A percentile compares a stretch with the other conserved stretches of the same genome.
Conservation (phyloP, 2,797 vertebrate genomes). For the Huso huso region DNA sequence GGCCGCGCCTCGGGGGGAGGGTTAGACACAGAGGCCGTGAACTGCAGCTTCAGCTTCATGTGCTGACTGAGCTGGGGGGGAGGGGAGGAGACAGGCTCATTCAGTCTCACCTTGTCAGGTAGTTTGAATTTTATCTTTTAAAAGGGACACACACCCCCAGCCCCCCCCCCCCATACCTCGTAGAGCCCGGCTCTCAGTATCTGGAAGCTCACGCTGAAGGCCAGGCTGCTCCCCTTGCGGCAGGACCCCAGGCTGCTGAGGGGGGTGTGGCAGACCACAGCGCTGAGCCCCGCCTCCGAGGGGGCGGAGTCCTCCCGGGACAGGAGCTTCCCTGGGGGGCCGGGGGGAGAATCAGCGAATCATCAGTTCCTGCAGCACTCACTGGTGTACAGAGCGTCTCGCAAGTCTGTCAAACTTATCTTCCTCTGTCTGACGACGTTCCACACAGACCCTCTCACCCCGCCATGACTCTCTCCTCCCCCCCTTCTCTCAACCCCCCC, state of each 20-base stretch:
- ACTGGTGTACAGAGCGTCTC: not conserved
- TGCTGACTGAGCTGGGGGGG: conserved; percentile 77
- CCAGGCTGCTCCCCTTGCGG: conserved; percentile 77
- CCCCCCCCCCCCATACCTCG: conserved; percentile 57
- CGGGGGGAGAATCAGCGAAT: not conserved
- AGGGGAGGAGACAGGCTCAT: not conserved
- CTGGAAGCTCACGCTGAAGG: conserved; percentile 84
- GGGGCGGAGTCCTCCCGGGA: conserved; percentile 55
- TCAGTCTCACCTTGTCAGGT: too few relatives aligned
- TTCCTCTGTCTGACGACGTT: not conserved
- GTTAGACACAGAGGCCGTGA: conserved; percentile 80
- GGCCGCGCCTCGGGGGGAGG: conserved; percentile 79
- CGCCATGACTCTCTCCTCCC: not conserved
- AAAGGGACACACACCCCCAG: too few relatives aligned
- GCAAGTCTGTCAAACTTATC: not conserved
- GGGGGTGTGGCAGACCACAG: conserved; percentile 77
- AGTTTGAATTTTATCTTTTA: too few relatives aligned
- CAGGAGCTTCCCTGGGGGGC: conserved; percentile 62
- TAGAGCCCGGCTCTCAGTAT: conserved; percentile 77
- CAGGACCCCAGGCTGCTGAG: conserved; percentile 84
- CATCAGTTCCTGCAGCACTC: not conserved
- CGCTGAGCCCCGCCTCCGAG: conserved; percentile 50
- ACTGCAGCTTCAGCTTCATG: conserved; percentile 90
- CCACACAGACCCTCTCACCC: not conserved
- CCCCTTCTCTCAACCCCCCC: not conserved